Percentiles rank a stretch among this genome's conserved stretches.
Conservation (phyloP, 2,113 vertebrate species). For the Cottus gobio region DNA sequence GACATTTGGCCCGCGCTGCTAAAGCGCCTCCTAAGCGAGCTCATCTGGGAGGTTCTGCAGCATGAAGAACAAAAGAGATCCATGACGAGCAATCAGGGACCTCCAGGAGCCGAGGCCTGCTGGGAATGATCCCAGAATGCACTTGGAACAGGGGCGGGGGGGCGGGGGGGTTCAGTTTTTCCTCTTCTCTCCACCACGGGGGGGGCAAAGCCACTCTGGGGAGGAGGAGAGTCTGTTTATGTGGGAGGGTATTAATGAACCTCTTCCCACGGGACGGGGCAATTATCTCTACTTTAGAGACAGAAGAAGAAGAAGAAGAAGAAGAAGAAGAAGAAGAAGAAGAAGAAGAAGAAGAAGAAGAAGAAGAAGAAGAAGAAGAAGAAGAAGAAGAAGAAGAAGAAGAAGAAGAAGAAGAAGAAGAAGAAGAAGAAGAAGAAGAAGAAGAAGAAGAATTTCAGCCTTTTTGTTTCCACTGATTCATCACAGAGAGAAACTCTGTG, state of each 20-base stretch:
- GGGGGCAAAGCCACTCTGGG: not conserved
- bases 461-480: constrained; percentile 51
- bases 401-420: constrained; percentile 6
- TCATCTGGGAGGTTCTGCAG: constrained; percentile 41
- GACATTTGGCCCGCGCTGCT: constrained; percentile 9
- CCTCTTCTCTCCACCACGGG: not conserved
- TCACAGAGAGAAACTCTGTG: constrained; percentile 11
- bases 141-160: not conserved
- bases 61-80: constrained; percentile 50
- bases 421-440: constrained; percentile 20
- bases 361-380: constrained; percentile 16
- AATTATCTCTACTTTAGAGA: constrained; percentile 72
- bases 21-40: constrained; percentile 14
- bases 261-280: constrained; percentile 65
- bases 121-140: constrained; percentile 60
- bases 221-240: constrained; percentile 56
- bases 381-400: constrained; percentile 18
- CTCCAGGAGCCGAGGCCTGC: constrained; percentile 42
- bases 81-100: constrained; percentile 51
- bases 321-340: constrained; percentile 5
- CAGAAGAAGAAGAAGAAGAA: constrained; percentile 8
- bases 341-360: constrained; percentile 5
- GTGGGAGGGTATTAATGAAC: constrained; percentile 56
- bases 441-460: constrained; percentile 22
- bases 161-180: not conserved